Evolutionary conservation across 2,797 vertebrate genomes (phyloP), one percentile per base, ranked within the genome.

Genomic region (Lacerta viridis): DNA sequence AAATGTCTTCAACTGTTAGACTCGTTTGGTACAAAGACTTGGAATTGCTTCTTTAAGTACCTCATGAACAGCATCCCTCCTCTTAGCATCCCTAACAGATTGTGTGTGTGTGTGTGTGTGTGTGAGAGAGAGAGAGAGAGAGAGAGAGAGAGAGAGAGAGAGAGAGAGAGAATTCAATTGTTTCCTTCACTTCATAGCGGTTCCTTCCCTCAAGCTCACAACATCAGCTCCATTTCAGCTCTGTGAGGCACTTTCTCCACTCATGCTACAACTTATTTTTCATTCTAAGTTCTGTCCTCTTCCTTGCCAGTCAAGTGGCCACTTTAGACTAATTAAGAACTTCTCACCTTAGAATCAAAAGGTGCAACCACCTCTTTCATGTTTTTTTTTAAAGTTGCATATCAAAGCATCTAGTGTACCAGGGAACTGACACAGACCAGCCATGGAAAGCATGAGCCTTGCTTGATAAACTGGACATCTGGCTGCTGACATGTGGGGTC

Each of bases 391-490:
- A 87, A 87, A 80, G 50, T 43, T n/a, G 74, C 50, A 88, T 80
- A 84, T 88, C 29, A 88, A 88, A 74, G 50, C 46, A 84, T 1
- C 20, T 64, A 11, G 66, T 41, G 43, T 55, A 69, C 27, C 8
- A 27, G 43, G 76, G 85, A 71, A 71, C 46, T 59, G 77, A 55
- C 72, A 66, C 25, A 87, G 66, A 64, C 15, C 36, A 64, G 50
- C 66, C 66, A 72, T 80, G 55, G 50, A 66, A 69, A 84, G 69
- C 39, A 80, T 7, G 39, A 64, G 55, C 61, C 29, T 84, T 7
- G 27, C 33, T 88, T 84, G 36, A 84, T 64, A 88, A 84, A 72
- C 29, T 80, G 82, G 87, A 80, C 87, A 88, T 88, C 87, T 88
- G 87, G 87, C 79, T 25, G 29, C 55, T 88, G 87, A 36, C 87